Evolutionary conservation across 2,113 vertebrate genomes (phyloP), one percentile per base, ranked within the genome.

Genomic region (Syrrhaptes paradoxus): DNA sequence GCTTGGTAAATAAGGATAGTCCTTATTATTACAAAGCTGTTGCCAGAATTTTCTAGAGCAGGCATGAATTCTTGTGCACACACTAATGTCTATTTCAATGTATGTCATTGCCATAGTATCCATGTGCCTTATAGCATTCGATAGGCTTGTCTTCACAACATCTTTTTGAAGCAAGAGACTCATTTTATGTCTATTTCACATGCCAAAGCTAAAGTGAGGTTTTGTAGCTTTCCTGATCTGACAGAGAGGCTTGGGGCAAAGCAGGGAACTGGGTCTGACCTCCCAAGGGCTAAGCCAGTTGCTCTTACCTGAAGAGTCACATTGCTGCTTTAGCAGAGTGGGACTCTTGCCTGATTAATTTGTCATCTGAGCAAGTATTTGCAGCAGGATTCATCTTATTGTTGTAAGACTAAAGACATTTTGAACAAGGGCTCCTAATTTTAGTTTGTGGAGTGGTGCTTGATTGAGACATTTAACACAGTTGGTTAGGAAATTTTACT

Each of bases 191-290:
- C 16, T 3, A 25, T 78, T 74, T 85, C 36, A 74, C 16, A 78
- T 1, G 1, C 3, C 36, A 29, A 51, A 17, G 26, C 4, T 43
- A 51, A 72, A 80, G 26, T 0, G 3, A 49, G 13, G 13, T 6
- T 79, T 52, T 48, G 5, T 31, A 63, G 4, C 7, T 49, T 76
- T 11, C 34, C 17, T 1, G 2, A 8, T 17, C 11, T 32, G 43
- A 28, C 22, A n/a, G 34, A 66, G 20, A 1, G 3, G 2, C 7
- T 5, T 34, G 26, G 16, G 17, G 17, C n/a, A 74, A 45, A 74
- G 22, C 26, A 48, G 17, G 9, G 61, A 71, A 3, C 41, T 19
- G 41, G 19, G 12, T 36, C 29, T 29, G 61, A 54, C 11, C 5
- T 38, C 7, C 5, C 7, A 10, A 21, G 12, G 20, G 3, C 19